Conservation (phyloP, 2,888 invertebrate species). For the Drosophila anceps region DNA sequence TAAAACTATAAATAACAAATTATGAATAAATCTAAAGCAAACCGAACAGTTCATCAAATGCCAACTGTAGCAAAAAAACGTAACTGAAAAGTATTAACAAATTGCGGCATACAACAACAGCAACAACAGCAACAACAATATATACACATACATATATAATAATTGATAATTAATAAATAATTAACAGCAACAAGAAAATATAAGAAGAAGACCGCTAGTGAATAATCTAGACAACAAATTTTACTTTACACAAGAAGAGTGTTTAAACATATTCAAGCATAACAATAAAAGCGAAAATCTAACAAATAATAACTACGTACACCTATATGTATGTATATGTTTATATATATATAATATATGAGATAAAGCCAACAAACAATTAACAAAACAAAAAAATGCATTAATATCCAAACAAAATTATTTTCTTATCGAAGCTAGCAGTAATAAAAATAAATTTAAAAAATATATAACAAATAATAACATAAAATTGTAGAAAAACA, state of each 20-base stretch:
- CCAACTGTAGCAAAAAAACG: slow-evolving; percentile 42
- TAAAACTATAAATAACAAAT: slow-evolving; percentile 32
- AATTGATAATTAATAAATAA: slow-evolving; percentile 11
- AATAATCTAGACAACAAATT: slow-evolving; percentile 65
- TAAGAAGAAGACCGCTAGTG: slow-evolving; percentile 40
- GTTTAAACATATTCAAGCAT: slow-evolving; percentile 53
- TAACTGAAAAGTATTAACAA: slow-evolving; percentile 49
- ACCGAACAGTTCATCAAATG: slow-evolving; percentile 40
- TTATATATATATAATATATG: background rate
- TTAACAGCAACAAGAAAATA: background rate
- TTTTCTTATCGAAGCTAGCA: slow-evolving; percentile 80
- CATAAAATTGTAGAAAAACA: slow-evolving; percentile 13
- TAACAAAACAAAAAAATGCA: slow-evolving; percentile 18
- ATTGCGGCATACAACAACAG: slow-evolving; percentile 23
- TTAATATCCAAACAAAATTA: slow-evolving; percentile 53
- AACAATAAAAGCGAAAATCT: slow-evolving; percentile 34
- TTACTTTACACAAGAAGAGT: slow-evolving; percentile 57
- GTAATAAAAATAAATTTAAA: slow-evolving; percentile 64
- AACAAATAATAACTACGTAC: slow-evolving; percentile 23
- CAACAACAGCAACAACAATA: slow-evolving; percentile 1
- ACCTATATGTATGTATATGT: background rate
- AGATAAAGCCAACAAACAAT: slow-evolving; percentile 42
- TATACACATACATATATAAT: slow-evolving; percentile 9
- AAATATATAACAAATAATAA: slow-evolving; percentile 23
- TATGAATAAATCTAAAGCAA: slow-evolving; percentile 21